phyloP scores from a whole-genome alignment of 2,113 vertebrate species.

The Tinamus guttatus region DNA sequence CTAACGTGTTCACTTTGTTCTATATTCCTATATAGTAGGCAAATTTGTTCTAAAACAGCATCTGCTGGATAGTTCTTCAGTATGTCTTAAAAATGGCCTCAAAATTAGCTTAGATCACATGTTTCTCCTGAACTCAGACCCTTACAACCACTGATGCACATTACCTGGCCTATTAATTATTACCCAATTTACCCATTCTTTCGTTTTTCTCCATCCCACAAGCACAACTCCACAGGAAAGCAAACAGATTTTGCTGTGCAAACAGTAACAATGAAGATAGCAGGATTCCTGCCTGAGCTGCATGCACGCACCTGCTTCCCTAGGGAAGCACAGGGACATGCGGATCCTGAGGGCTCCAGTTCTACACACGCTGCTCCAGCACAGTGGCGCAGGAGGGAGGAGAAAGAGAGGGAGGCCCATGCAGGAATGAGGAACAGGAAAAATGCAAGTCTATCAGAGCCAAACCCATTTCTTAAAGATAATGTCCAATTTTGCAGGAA shows the following conservation, averaged over 20 bases:
- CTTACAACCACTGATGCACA: background rate
- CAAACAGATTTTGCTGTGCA: background rate
- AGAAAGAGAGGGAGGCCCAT: background rate
- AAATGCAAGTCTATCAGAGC: slow-evolving; percentile 32
- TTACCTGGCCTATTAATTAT: background rate
- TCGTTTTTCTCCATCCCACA: background rate
- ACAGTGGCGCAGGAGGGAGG: slow-evolving; percentile 22
- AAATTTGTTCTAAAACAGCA: background rate
- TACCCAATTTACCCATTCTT: background rate
- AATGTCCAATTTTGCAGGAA: background rate
- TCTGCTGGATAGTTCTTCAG: background rate
- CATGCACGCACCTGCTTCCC: background rate
- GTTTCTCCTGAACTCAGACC: background rate
- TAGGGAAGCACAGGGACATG: background rate
- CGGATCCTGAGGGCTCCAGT: background rate
- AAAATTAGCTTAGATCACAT: background rate
- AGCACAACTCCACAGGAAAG: background rate
- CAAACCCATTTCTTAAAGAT: background rate
- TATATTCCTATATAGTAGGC: background rate
- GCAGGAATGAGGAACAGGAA: slow-evolving; percentile 69
- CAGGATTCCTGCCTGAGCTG: accelerated
- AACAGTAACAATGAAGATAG: background rate
- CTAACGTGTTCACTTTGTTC: slow-evolving; percentile 24
- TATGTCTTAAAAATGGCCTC: background rate
- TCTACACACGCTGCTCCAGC: background rate